Evolutionary conservation across 1,140 invertebrate species (phyloP).

Genomic region (Pomacea maculata): DNA sequence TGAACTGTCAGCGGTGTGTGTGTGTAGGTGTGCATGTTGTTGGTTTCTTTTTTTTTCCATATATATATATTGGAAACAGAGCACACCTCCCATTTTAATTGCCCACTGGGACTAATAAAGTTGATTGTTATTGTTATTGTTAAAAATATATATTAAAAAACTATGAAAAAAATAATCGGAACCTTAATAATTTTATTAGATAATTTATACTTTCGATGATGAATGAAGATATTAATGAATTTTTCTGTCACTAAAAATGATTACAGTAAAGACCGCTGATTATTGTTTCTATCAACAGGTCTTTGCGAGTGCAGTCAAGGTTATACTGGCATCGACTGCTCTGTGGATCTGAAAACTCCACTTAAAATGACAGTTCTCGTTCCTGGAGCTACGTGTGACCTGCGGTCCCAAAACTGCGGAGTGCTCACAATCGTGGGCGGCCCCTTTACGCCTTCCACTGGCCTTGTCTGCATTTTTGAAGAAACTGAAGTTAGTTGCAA

Average conservation of each 20-base stretch:
- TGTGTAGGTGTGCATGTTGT: too few relatives aligned
- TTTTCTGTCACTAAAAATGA: not conserved
- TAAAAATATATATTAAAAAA: too few relatives aligned
- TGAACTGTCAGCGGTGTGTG: too few relatives aligned
- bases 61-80: too few relatives aligned
- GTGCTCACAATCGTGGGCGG: constrained; percentile 34
- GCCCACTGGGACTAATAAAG: too few relatives aligned
- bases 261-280: not conserved
- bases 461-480: constrained; percentile 35
- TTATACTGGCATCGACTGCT: constrained; percentile 42
- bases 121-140: too few relatives aligned
- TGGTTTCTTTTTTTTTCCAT: too few relatives aligned
- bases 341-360: constrained; percentile 26
- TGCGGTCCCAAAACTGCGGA: constrained; percentile 12
- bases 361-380: constrained; percentile 24
- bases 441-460: constrained; percentile 34
- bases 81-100: too few relatives aligned
- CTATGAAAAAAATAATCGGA: too few relatives aligned
- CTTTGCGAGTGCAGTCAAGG: constrained; percentile 35
- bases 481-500: constrained; percentile 30
- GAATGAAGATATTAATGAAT: not conserved
- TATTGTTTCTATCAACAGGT: constrained; percentile 31
- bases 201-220: not conserved
- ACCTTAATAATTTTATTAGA: too few relatives aligned
- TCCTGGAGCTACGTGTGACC: constrained; percentile 26